Conservation (phyloP, 2,888 invertebrate genomes). For the Itoplectis maculator region DNA sequence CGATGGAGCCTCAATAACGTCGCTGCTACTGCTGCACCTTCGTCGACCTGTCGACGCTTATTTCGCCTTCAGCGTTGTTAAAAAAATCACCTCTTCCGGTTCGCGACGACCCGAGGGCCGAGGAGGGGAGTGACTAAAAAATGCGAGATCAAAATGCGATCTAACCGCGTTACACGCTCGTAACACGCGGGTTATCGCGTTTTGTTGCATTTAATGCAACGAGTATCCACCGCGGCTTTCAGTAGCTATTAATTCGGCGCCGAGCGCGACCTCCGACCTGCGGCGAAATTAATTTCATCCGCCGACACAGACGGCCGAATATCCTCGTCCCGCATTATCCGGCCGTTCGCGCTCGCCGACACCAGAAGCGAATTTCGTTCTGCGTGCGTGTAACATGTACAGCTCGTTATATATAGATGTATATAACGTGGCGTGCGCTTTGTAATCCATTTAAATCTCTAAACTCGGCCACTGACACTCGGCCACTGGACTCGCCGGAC, state of each 20-base stretch:
- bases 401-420: too few relatives aligned
- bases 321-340: constrained; percentile 5
- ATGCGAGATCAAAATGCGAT: background rate
- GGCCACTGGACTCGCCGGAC: background rate
- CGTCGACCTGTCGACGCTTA: background rate
- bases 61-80: background rate
- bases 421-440: background rate
- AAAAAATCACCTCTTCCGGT: background rate
- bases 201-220: constrained; percentile 7
- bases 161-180: background rate
- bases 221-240: constrained; percentile 6
- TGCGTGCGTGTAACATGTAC: background rate
- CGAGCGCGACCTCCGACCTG: background rate
- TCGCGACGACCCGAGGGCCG: background rate
- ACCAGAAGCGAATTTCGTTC: too few relatives aligned
- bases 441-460: constrained; percentile 32
- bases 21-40: background rate
- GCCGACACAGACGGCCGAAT: background rate
- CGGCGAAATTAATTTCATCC: constrained; percentile 37
- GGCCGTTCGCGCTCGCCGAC: background rate
- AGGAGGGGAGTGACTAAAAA: background rate
- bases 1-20: constrained; percentile 19
- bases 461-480: constrained; percentile 8
- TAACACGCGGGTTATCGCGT: background rate
- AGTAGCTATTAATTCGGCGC: constrained; percentile 21